These are phyloP conservation scores for Cyclargus thomasi DNA, from an alignment of 1,140 invertebrate species.

Conservation along the genomic window DNA sequence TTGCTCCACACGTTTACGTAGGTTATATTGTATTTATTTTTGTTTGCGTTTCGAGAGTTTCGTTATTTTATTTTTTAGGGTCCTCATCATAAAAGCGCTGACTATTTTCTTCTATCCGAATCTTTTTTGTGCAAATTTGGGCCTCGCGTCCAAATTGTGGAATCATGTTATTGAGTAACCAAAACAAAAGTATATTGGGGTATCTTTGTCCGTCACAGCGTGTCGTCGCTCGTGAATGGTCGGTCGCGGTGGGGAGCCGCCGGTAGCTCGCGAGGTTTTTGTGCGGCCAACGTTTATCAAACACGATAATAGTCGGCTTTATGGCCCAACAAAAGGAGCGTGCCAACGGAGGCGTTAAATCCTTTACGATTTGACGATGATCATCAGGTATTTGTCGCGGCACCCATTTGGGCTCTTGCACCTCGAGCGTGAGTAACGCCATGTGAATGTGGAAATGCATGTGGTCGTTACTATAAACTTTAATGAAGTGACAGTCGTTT, in stretches of 20 bases:
- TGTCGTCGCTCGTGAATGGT: constrained; percentile 57
- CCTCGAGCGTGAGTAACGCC: constrained; percentile 43
- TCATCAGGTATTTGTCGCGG: constrained; percentile 65
- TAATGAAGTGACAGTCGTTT: background rate
- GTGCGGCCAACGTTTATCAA: constrained; percentile 68
- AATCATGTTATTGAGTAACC: constrained; percentile 20
- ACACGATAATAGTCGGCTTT: constrained; percentile 72
- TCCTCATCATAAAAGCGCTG: background rate
- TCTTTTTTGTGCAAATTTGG: constrained; percentile 10
- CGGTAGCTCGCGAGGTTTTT: constrained; percentile 67
- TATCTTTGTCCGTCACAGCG: constrained; percentile 56
- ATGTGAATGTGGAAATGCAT: constrained; percentile 13
- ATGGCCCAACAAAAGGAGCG: constrained; percentile 69
- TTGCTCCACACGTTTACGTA: constrained; percentile 27
- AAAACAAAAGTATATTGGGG: constrained; percentile 25
- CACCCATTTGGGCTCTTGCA: constrained; percentile 44
- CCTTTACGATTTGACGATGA: constrained; percentile 72
- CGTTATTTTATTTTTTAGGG: background rate
- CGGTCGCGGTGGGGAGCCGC: constrained; percentile 54
- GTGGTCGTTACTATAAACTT: background rate
- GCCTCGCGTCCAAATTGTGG: constrained; percentile 19
- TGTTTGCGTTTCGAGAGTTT: background rate
- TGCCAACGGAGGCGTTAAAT: constrained; percentile 74
- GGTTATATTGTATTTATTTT: background rate
- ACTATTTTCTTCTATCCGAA: constrained; percentile 14